Base-by-base conservation (phyloP, 2,113 vertebrate species). In the Heterocephalus glaber region DNA sequence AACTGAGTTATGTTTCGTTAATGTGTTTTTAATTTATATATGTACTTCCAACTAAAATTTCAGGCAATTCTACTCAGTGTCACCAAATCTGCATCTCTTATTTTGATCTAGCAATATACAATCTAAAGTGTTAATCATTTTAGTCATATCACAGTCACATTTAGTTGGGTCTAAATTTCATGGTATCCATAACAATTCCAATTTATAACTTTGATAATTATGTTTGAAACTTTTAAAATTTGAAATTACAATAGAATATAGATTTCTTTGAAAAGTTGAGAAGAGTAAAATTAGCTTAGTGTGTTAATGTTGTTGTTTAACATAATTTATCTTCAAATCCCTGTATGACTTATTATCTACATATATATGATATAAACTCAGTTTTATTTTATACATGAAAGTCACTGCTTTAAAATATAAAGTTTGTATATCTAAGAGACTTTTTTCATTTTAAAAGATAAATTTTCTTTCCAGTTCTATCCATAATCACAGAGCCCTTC, bases 381-480 rank as follows among this genome's bases (percentile, higher is more conserved):
- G 54, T 90, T 92, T 82, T 94, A 87, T 86, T 49, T 95, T 86
- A n/a, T 63, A 33, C 47, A 5, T 74, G 24, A 54, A 35, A 92
- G 1, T 76, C 5, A 35, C 20, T 81, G 10, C n/a, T 92, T 94
- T 17, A 86, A 79, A 94, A 86, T 90, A 47, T 49, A 68, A 56
- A 49, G 17, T 56, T 72, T 38, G 10, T 14, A n/a, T 60, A 82
- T 63, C 47, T 93, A 56, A 72, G 63, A 79, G 84, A 38, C 0
- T 8, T 58, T 74, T 76, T 86, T n/a, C 41, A 33, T 5, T 44
- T 49, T 72, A 30, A 5, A 70, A n/a, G 10, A 24, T 70, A 52
- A 3, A 4, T 74, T 77, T 1, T 68, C 58, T 95, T 82, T n/a
- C n/a, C 2, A 58, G 3, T 68, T 26, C 2, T 22, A 95, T 92